Conservation (phyloP, 2,888 invertebrate species). For the Drosophila gaucha region DNA sequence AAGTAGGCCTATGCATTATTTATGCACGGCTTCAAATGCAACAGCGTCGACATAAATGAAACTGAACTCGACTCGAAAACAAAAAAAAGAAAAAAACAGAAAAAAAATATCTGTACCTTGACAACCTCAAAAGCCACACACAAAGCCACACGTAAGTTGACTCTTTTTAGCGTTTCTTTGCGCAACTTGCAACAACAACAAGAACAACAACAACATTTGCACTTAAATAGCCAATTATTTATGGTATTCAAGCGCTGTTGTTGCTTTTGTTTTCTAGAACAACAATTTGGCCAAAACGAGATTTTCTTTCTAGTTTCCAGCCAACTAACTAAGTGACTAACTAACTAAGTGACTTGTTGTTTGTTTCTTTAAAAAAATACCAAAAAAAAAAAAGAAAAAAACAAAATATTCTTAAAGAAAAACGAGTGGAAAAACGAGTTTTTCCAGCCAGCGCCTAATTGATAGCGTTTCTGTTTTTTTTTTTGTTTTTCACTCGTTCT, state of each 20-base stretch:
- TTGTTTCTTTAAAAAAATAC: slow-evolving; percentile 23
- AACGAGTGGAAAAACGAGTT: slow-evolving; percentile 71
- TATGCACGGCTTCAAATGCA: slow-evolving; percentile 73
- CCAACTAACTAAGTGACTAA: slow-evolving; percentile 18
- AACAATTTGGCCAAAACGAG: slow-evolving; percentile 40
- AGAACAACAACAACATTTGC: slow-evolving; percentile 40
- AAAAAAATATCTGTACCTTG: slow-evolving; percentile 58
- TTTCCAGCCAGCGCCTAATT: slow-evolving; percentile 64
- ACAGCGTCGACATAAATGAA: slow-evolving; percentile 58
- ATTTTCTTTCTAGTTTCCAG: slow-evolving; percentile 30
- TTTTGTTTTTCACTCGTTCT: slow-evolving; percentile 9
- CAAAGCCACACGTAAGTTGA: slow-evolving; percentile 67
- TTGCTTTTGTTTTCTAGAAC: slow-evolving; percentile 22
- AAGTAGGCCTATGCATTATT: slow-evolving; percentile 71
- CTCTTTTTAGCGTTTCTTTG: slow-evolving; percentile 64
- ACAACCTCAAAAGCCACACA: slow-evolving; percentile 76
- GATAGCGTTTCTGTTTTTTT: slow-evolving; percentile 40
- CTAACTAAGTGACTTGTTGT: slow-evolving; percentile 36
- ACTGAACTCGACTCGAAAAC: slow-evolving; percentile 47
- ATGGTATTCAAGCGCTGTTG: slow-evolving; percentile 64
- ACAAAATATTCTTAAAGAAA: slow-evolving; percentile 67
- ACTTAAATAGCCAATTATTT: slow-evolving; percentile 75
- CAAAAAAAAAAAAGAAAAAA: background rate
- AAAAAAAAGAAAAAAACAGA: slow-evolving; percentile 21
- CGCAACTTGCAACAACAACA: slow-evolving; percentile 55